A percentile compares a stretch with the other conserved stretches of the same genome.
These are phyloP conservation scores for Ypsolopha sequella DNA, from an alignment of 2,888 invertebrate species.

Conservation along the genomic window DNA sequence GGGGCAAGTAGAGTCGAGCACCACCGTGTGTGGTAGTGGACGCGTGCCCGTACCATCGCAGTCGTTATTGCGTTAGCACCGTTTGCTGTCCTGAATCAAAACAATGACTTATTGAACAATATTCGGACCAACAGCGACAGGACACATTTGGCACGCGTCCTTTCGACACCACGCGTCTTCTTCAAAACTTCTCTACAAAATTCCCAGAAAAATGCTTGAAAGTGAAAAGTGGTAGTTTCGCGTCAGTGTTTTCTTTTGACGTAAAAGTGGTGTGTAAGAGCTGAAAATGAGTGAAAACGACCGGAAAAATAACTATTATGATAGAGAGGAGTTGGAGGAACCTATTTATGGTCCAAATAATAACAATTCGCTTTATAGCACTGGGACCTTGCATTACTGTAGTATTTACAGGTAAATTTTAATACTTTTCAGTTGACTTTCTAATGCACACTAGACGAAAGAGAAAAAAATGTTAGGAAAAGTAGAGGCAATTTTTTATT, in stretches of 20 bases:
- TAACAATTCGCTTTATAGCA: conserved; percentile 65
- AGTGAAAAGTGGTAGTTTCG: not conserved
- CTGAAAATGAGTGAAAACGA: conserved; percentile 54
- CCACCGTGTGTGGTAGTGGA: conserved; percentile 36
- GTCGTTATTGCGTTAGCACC: conserved; percentile 52
- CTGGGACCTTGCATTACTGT: conserved; percentile 71
- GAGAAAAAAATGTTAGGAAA: too few relatives aligned
- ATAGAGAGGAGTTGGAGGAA: conserved; percentile 43
- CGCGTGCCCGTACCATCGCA: conserved; percentile 34
- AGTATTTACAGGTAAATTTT: conserved; percentile 61
- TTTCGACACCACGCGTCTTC: conserved; percentile 9
- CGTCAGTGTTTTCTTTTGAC: not conserved
- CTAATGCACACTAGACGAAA: too few relatives aligned
- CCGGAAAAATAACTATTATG: conserved; percentile 36
- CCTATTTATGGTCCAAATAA: conserved; percentile 49
- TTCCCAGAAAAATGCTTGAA: not conserved
- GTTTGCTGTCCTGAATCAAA: conserved; percentile 58
- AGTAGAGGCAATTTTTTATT: too few relatives aligned
- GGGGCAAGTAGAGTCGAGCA: conserved; percentile 17
- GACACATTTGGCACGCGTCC: conserved; percentile 16
- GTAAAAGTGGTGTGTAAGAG: not conserved
- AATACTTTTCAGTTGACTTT: not conserved
- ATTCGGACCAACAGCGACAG: conserved; percentile 30
- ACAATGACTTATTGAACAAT: conserved; percentile 48
- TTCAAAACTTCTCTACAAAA: conserved; percentile 8